These are phyloP conservation scores for Malurus melanocephalus DNA, from an alignment of 2,113 vertebrate species.

Conservation along the genomic window DNA sequence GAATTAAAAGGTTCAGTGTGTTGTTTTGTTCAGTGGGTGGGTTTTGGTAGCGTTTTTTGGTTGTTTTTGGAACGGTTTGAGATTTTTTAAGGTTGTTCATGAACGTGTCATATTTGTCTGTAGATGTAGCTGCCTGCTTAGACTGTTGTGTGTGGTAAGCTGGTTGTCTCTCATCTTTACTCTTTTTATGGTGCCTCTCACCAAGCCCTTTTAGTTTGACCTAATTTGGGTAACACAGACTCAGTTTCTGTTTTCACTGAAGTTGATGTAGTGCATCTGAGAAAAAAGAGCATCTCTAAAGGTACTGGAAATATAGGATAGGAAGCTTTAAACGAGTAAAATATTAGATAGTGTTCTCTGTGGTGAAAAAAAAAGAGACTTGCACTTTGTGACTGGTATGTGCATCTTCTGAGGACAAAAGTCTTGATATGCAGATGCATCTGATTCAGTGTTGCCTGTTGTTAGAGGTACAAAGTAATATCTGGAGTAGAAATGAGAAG, in stretches of 20 bases:
- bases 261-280: background rate
- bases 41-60: background rate
- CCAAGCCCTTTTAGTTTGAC: background rate
- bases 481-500: background rate
- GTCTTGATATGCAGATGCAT: background rate
- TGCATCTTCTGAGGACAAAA: background rate
- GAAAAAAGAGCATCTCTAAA: background rate
- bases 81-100: background rate
- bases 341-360: background rate
- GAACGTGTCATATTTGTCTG: background rate
- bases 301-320: background rate
- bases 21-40: background rate
- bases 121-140: background rate
- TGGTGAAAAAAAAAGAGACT: background rate
- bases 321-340: background rate
- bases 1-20: background rate
- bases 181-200: background rate
- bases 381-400: accelerated
- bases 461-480: background rate
- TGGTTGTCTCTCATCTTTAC: background rate
- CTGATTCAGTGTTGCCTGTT: background rate
- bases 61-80: background rate
- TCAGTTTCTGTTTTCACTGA: background rate
- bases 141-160: background rate
- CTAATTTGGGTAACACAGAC: background rate